Evolutionary conservation across 2,797 vertebrate genomes (phyloP).

Genomic region (Chiloscyllium punctatum): DNA sequence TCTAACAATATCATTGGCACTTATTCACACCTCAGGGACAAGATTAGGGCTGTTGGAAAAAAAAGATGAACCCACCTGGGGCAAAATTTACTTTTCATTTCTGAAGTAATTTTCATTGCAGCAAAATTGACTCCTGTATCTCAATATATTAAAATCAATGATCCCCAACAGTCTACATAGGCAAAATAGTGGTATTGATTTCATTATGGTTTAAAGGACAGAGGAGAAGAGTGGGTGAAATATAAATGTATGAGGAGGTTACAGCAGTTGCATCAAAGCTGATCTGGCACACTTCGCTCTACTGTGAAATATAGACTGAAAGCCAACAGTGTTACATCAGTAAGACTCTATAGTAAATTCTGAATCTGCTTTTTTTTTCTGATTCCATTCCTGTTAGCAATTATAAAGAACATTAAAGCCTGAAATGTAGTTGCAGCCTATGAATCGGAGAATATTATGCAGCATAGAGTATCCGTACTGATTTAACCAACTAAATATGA

Average conservation of each 20-base stretch:
- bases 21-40: neutral
- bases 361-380: neutral
- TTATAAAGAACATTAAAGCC: conserved; percentile 21
- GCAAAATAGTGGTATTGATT: neutral
- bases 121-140: neutral
- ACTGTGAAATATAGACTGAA: neutral
- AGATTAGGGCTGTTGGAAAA: neutral
- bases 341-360: neutral
- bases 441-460: neutral
- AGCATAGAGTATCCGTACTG: conserved; percentile 5
- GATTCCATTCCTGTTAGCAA: neutral
- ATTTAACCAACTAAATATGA: conserved; percentile 28
- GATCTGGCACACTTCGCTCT: neutral
- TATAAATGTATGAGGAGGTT: neutral
- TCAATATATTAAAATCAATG: neutral
- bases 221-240: neutral
- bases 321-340: neutral
- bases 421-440: neutral
- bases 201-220: neutral
- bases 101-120: neutral
- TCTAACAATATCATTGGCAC: neutral
- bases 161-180: neutral
- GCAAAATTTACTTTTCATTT: neutral
- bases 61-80: neutral
- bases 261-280: neutral